Evolutionary conservation across 2,113 vertebrate genomes (phyloP).

Genomic region (Pterophyllum scalare): DNA sequence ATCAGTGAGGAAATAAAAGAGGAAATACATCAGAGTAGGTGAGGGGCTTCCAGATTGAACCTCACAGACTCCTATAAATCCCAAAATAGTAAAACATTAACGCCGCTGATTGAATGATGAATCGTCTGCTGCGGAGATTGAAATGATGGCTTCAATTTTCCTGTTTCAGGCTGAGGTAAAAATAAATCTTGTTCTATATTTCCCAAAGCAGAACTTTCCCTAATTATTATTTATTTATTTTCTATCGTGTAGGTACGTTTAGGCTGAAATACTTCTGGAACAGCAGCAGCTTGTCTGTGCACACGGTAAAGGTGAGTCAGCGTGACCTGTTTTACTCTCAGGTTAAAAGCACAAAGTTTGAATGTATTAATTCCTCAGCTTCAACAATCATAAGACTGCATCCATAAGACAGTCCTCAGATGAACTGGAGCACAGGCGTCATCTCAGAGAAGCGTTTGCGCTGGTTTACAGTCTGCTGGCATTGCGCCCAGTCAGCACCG

Average conservation of each 20-base stretch:
- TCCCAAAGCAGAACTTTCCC: background rate
- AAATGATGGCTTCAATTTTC: background rate
- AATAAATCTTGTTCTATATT: background rate
- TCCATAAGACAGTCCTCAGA: background rate
- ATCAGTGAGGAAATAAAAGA: too few relatives aligned
- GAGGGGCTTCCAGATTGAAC: background rate
- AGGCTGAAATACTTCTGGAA: background rate
- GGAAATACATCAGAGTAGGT: background rate
- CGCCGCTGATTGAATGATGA: background rate
- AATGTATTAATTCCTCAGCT: background rate
- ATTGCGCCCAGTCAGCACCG: conserved; percentile 15
- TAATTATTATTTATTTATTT: background rate
- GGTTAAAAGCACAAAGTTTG: too few relatives aligned
- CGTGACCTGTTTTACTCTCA: background rate
- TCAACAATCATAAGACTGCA: background rate
- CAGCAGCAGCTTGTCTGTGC: background rate
- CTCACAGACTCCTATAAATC: background rate
- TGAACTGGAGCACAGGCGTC: background rate
- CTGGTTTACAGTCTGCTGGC: conserved; percentile 11
- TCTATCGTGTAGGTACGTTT: background rate
- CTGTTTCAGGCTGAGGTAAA: background rate
- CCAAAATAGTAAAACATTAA: background rate
- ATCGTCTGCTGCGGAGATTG: background rate
- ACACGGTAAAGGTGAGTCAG: background rate
- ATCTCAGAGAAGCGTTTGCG: background rate